phyloP scores from a whole-genome alignment of 2,113 vertebrate species.

The Catagonus wagneri region DNA sequence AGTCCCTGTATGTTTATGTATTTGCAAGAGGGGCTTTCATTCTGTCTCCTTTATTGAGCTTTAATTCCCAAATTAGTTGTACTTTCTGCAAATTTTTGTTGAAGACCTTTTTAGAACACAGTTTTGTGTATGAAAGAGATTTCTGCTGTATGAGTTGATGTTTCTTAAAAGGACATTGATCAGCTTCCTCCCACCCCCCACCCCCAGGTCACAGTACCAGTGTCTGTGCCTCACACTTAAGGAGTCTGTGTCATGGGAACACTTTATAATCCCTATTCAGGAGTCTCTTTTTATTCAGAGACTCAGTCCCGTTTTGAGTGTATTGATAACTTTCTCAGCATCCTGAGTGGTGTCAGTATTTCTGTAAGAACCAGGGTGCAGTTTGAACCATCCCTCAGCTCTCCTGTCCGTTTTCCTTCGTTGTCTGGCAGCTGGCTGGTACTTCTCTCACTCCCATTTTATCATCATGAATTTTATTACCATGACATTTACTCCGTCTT shows the following conservation, averaged over 20 bases:
- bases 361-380: neutral
- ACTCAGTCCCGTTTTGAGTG: neutral
- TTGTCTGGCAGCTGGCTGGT: neutral
- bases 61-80: neutral
- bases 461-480: slow-evolving; percentile 44
- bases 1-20: neutral
- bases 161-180: neutral
- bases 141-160: neutral
- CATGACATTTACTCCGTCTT: neutral
- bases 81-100: slow-evolving; percentile 33
- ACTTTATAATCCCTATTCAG: neutral
- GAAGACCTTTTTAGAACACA: slow-evolving; percentile 13
- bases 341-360: neutral
- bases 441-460: slow-evolving; percentile 22
- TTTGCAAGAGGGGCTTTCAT: neutral
- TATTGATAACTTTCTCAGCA: neutral
- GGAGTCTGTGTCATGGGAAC: neutral
- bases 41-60: neutral
- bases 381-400: neutral
- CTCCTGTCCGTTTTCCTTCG: neutral
- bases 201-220: neutral
- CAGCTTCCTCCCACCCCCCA: neutral
- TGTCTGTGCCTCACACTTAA: neutral
- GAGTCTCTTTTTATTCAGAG: neutral
- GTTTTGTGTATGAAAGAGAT: slow-evolving; percentile 26